phyloP scores from a whole-genome alignment of 1,140 invertebrate species.

The Telenomus remus region DNA sequence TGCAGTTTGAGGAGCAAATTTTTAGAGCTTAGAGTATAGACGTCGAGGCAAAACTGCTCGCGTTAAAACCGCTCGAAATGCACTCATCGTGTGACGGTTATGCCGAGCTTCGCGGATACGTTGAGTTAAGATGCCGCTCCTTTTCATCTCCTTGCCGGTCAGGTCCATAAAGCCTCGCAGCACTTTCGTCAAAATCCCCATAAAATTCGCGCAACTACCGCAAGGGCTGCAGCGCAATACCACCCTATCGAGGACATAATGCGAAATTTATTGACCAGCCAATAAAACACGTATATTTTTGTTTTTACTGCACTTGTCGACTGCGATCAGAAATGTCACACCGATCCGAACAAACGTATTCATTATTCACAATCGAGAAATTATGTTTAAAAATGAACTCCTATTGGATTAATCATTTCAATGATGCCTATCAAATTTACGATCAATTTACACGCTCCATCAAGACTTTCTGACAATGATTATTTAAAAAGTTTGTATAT shows the following conservation, averaged over 20 bases:
- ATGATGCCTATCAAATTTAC: not conserved
- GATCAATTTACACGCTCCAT: too few relatives aligned
- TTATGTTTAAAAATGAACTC: conserved; percentile 3
- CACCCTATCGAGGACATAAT: conserved; percentile 63
- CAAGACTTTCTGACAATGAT: too few relatives aligned
- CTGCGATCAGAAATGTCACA: conserved; percentile 36
- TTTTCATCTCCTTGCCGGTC: conserved; percentile 38
- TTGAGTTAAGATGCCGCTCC: conserved; percentile 23
- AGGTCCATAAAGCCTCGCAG: conserved; percentile 61
- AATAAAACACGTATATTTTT: conserved; percentile 51
- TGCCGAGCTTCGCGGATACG: conserved; percentile 31
- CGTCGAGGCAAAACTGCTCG: conserved; percentile 50
- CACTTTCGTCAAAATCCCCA: conserved; percentile 65
- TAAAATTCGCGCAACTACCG: conserved; percentile 61
- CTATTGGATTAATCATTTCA: too few relatives aligned
- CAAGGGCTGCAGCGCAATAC: conserved; percentile 51
- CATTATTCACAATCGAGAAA: conserved; percentile 27
- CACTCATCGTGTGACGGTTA: conserved; percentile 52
- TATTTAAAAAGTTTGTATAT: too few relatives aligned
- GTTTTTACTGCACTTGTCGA: conserved; percentile 37
- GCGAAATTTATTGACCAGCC: conserved; percentile 62
- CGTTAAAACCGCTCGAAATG: conserved; percentile 59
- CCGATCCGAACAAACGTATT: conserved; percentile 21
- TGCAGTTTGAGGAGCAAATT: conserved; percentile 24
- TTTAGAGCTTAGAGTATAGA: conserved; percentile 55